Percentiles rank a stretch among this genome's conserved stretches.
These are phyloP conservation scores for Platichthys flesus DNA, from an alignment of 2,113 vertebrate genomes.

Conservation along the genomic window DNA sequence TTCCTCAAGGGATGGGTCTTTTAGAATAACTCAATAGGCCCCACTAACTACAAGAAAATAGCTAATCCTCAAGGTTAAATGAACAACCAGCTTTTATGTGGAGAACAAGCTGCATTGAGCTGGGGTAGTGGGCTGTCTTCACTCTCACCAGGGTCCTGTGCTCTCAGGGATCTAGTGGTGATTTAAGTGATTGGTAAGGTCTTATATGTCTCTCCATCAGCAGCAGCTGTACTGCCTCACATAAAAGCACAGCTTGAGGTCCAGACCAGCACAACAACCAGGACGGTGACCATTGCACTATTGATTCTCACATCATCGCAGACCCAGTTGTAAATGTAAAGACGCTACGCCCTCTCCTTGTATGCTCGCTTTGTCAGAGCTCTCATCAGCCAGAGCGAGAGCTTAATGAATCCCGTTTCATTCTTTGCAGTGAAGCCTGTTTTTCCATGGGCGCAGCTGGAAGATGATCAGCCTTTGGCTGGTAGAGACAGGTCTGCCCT, in stretches of 20 bases:
- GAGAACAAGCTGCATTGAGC: constrained; percentile 46
- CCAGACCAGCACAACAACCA: constrained; percentile 38
- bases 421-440: constrained; percentile 60
- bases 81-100: constrained; percentile 51
- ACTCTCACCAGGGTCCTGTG: constrained; percentile 60
- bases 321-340: constrained; percentile 56
- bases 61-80: constrained; percentile 68
- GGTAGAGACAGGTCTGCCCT: constrained; percentile 65
- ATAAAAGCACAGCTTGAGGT: constrained; percentile 69
- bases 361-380: constrained; percentile 67
- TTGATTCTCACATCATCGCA: constrained; percentile 67
- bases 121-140: constrained; percentile 31
- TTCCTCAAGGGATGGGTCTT: constrained; percentile 39
- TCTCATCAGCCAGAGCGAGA: constrained; percentile 66
- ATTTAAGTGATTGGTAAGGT: constrained; percentile 63
- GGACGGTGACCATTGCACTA: constrained; percentile 70
- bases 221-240: constrained; percentile 52
- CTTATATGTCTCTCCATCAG: constrained; percentile 54
- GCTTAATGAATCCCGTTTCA: constrained; percentile 76
- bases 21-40: constrained; percentile 64
- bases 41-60: constrained; percentile 55
- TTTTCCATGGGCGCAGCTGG: constrained; percentile 76
- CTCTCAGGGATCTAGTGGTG: constrained; percentile 45
- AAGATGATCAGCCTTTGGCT: constrained; percentile 72
- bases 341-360: constrained; percentile 32